These are phyloP conservation scores for Dasysyrphus tricinctus DNA, from an alignment of 2,888 invertebrate species.

Conservation along the genomic window DNA sequence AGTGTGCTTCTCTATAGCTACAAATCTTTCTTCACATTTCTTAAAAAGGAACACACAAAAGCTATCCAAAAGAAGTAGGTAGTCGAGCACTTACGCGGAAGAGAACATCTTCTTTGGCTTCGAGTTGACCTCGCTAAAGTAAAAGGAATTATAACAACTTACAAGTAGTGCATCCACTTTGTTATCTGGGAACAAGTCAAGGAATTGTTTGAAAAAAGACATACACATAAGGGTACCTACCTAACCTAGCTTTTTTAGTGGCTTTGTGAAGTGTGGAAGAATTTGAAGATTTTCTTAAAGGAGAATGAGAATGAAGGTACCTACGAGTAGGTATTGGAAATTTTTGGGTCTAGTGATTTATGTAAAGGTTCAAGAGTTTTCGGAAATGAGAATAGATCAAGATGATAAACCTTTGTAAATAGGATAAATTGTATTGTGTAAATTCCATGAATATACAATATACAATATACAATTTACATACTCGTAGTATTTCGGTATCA, in stretches of 20 bases:
- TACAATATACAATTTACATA: too few relatives aligned
- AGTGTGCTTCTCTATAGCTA: conserved; percentile 2
- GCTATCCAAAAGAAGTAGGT: conserved; percentile 18
- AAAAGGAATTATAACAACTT: conserved; percentile 42
- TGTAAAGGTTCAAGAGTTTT: conserved; percentile 7
- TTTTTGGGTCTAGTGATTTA: conserved; percentile 14
- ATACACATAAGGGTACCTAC: background rate
- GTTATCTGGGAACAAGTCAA: conserved; percentile 25
- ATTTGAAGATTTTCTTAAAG: background rate
- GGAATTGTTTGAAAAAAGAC: background rate
- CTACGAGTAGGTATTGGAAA: too few relatives aligned
- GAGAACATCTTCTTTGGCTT: conserved; percentile 32
- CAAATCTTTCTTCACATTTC: conserved; percentile 8
- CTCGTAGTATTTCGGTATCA: background rate
- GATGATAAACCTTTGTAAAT: background rate
- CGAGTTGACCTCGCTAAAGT: conserved; percentile 18
- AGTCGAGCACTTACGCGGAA: conserved; percentile 49
- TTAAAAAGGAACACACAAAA: conserved; percentile 19
- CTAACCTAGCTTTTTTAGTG: background rate
- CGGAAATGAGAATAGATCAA: conserved; percentile 16
- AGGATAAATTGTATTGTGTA: background rate
- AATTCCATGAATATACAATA: background rate
- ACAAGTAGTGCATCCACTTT: conserved; percentile 54
- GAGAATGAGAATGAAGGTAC: background rate
- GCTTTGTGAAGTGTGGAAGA: conserved; percentile 7